Base-by-base conservation (phyloP, 2,797 vertebrate species). In the Crenichthys baileyi region DNA sequence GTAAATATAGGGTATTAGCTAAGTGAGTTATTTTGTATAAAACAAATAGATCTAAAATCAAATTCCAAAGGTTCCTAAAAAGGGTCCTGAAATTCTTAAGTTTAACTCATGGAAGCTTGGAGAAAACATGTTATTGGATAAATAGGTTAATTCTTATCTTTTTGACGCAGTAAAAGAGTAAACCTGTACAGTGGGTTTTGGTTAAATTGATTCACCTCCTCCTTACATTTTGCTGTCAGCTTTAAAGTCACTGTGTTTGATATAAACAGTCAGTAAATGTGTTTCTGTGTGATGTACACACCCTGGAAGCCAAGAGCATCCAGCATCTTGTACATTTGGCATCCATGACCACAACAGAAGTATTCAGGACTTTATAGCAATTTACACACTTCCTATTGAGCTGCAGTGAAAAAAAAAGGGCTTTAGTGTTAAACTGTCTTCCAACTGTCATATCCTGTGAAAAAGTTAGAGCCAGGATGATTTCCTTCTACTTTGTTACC, bases 401-500 rank as follows among this genome's bases (percentile, higher is more conserved):
- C 36, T 41, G 2, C 18, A 22, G 9, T 67, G 20, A 67, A 20
- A 41, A 5, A 5, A 36, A 36, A 36, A 36, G 36, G 36, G 36
- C 36, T 36, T 36, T 36, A 36, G 36, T 73, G 53, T 26, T 22
- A 22, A 44, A 82, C 63, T 72, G 8, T 77, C 4, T 60, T 70
- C 2, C 29, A 56, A 29, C 39, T 29, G 24, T 76, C 39, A 24
- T 79, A 9, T 84, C 3, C 55, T 68, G 82, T 79, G 77, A 16
- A 26, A 79, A 58, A 48, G 79, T 22, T 31, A 41, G 11, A 72
- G 70, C 51, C 70, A 86, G 70, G 79, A 48, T 15, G 67, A 74
- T 82, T 83, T 91, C 75, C 63, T 81, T 72, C 58, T 24, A 72
- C 22, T 68, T 56, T 73, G 70, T 79, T 78, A 80, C 76, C 80